Conservation (phyloP, 2,113 vertebrate species). For the Propithecus coquereli region DNA sequence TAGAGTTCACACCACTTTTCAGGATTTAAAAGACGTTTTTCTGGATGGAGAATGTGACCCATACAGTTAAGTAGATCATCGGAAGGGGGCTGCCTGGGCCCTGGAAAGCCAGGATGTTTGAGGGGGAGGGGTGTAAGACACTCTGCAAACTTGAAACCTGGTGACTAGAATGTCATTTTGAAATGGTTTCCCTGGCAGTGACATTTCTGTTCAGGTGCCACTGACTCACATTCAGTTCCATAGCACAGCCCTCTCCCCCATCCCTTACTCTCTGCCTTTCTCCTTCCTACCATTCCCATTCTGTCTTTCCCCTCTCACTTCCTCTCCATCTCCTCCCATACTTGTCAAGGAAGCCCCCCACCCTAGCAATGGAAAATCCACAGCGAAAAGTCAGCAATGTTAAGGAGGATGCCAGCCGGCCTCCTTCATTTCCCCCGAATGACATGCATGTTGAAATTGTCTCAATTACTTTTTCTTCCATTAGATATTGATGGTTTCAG, state of each 20-base stretch:
- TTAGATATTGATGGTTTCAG: neutral
- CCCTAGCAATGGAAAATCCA: neutral
- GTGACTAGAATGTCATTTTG: conserved; percentile 3
- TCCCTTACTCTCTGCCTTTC: neutral
- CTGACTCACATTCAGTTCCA: neutral
- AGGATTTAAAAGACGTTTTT: neutral
- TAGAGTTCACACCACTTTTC: neutral
- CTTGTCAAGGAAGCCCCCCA: neutral
- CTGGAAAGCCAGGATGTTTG: neutral
- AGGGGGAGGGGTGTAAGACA: neutral
- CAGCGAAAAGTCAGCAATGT: neutral
- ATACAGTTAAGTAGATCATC: neutral
- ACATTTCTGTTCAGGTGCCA: conserved; percentile 21
- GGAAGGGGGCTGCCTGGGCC: neutral
- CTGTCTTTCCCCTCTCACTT: neutral
- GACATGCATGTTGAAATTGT: neutral
- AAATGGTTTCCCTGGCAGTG: neutral
- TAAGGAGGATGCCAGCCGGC: neutral
- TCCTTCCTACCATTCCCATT: neutral
- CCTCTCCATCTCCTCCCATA: neutral
- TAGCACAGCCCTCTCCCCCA: neutral
- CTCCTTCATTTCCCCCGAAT: neutral
- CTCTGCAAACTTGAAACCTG: neutral
- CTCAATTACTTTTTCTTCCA: neutral
- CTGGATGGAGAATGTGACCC: neutral